phyloP scores from a whole-genome alignment of 2,888 invertebrate genomes.

The Dasysyrphus albostriatus region DNA sequence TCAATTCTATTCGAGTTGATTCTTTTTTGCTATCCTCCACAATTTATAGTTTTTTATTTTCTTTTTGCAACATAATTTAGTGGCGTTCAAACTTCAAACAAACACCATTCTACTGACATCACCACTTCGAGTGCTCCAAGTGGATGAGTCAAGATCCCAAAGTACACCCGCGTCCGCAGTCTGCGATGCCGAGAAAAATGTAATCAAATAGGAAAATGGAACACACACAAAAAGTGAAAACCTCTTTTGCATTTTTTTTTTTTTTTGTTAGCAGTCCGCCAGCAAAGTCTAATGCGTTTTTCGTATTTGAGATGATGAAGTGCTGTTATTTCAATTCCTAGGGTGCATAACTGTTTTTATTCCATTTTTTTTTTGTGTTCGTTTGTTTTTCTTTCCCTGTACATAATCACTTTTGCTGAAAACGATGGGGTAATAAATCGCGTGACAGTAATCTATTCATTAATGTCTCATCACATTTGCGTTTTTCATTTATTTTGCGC shows the following conservation, averaged over 20 bases:
- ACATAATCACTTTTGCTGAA: constrained; percentile 18
- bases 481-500: constrained; percentile 72
- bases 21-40: not conserved
- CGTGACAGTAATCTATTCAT: constrained; percentile 78
- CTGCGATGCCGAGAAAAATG: constrained; percentile 34
- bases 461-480: constrained; percentile 77
- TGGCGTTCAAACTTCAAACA: constrained; percentile 53
- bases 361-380: constrained; percentile 9
- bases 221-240: constrained; percentile 46
- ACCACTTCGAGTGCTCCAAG: constrained; percentile 57
- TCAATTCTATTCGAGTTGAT: not conserved
- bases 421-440: constrained; percentile 74
- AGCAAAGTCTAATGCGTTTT: constrained; percentile 24
- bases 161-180: constrained; percentile 32
- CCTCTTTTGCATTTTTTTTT: constrained; percentile 18
- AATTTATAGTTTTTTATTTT: constrained; percentile 12
- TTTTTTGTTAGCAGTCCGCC: not conserved
- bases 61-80: constrained; percentile 62
- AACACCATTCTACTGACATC: constrained; percentile 62
- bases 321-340: constrained; percentile 40
- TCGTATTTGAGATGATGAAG: constrained; percentile 43
- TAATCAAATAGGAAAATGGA: constrained; percentile 38
- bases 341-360: constrained; percentile 37
- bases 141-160: constrained; percentile 55
- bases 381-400: constrained; percentile 13